These are phyloP conservation scores for Dendroctonus valens DNA, from an alignment of 1,140 invertebrate genomes.

Conservation along the genomic window DNA sequence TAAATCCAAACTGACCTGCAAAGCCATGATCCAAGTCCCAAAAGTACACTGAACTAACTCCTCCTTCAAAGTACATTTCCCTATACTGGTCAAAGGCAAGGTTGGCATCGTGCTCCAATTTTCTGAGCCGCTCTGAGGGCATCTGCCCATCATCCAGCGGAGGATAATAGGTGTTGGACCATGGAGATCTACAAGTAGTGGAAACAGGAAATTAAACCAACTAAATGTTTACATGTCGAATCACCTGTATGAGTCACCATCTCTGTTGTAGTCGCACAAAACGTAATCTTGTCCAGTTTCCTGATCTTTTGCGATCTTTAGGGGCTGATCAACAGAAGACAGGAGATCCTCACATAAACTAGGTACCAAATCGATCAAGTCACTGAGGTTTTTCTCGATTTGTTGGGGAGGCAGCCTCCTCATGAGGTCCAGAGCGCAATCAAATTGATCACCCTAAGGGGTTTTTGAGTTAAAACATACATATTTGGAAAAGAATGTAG, in stretches of 20 bases:
- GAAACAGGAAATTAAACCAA: background rate
- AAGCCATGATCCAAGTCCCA: constrained; percentile 99
- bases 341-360: constrained; percentile 94
- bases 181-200: constrained; percentile 77
- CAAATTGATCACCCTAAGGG: constrained; percentile 89
- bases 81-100: constrained; percentile 98
- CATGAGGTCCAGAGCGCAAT: constrained; percentile 98
- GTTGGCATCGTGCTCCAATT: constrained; percentile 97
- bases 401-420: constrained; percentile 96
- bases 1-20: constrained; percentile 62
- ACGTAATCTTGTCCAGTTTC: constrained; percentile 95
- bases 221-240: background rate
- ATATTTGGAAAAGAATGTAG: too few relatives aligned
- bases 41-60: constrained; percentile 97
- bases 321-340: constrained; percentile 96
- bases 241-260: constrained; percentile 96
- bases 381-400: constrained; percentile 97
- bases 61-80: constrained; percentile 99
- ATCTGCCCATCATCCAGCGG: constrained; percentile 97
- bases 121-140: constrained; percentile 93
- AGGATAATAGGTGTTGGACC: constrained; percentile 99
- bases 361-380: constrained; percentile 96
- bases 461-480: too few relatives aligned
- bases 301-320: constrained; percentile 96
- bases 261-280: constrained; percentile 98